A percentile compares a stretch with the other conserved stretches of the same genome.
These are phyloP conservation scores for Cataglyphis livida DNA, from an alignment of 2,888 invertebrate species.

Conservation along the genomic window DNA sequence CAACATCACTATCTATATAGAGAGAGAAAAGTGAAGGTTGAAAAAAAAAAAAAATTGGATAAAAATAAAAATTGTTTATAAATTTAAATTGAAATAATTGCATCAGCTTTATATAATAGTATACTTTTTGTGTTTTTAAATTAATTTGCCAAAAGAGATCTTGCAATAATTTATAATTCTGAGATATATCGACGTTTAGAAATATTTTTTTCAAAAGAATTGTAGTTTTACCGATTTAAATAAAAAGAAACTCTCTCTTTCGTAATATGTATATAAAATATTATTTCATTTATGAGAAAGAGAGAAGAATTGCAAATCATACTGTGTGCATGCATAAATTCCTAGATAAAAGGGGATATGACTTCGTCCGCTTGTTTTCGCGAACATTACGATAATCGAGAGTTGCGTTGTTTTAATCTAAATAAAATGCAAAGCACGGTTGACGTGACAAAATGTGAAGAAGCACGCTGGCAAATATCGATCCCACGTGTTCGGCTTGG, in stretches of 20 bases:
- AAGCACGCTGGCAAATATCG: slow-evolving; percentile 16
- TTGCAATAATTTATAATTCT: background rate
- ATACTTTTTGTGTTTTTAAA: background rate
- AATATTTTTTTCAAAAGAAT: background rate
- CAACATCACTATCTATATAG: background rate
- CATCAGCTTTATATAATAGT: background rate
- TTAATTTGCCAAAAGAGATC: background rate
- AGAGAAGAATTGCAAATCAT: background rate
- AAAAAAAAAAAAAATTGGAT: background rate
- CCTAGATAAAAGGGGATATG: background rate
- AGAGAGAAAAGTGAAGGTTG: background rate
- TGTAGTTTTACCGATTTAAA: background rate
- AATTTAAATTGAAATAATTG: background rate
- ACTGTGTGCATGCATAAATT: background rate
- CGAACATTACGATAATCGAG: background rate
- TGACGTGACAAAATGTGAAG: slow-evolving; percentile 31
- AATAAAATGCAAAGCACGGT: slow-evolving; percentile 21
- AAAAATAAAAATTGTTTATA: background rate
- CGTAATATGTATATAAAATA: background rate
- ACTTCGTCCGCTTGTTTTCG: background rate
- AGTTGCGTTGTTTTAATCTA: slow-evolving; percentile 24
- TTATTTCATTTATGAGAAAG: background rate
- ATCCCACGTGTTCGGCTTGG: slow-evolving; percentile 28
- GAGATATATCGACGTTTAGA: background rate
- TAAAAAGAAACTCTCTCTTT: background rate